These are phyloP conservation scores for Lagria hirta DNA, from an alignment of 2,888 invertebrate genomes.

Conservation along the genomic window DNA sequence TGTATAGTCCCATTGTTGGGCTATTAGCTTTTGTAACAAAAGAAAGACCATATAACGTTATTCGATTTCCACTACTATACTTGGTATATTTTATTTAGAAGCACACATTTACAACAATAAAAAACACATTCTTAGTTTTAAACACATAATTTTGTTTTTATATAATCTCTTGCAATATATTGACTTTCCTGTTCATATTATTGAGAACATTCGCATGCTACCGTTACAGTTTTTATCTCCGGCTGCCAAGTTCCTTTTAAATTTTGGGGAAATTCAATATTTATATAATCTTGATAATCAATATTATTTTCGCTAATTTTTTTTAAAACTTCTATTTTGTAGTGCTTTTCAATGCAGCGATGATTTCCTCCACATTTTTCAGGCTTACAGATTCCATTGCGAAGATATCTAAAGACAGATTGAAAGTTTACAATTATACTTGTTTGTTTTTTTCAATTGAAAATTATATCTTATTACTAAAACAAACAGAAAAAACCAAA, in stretches of 20 bases:
- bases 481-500: too few relatives aligned
- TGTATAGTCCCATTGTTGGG: neutral
- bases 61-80: too few relatives aligned
- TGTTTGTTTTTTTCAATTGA: neutral
- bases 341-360: slow-evolving; percentile 43
- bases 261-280: slow-evolving; percentile 40
- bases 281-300: slow-evolving; percentile 28
- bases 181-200: too few relatives aligned
- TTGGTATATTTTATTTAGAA: too few relatives aligned
- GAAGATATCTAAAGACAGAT: slow-evolving; percentile 41
- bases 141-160: too few relatives aligned
- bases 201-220: slow-evolving; percentile 50
- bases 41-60: too few relatives aligned
- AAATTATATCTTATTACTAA: too few relatives aligned
- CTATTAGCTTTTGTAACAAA: too few relatives aligned
- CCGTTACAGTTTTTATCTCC: slow-evolving; percentile 44
- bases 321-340: slow-evolving; percentile 48
- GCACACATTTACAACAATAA: too few relatives aligned
- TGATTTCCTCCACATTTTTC: slow-evolving; percentile 41
- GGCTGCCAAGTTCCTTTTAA: slow-evolving; percentile 47
- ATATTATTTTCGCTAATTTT: too few relatives aligned
- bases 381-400: slow-evolving; percentile 44
- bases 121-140: too few relatives aligned
- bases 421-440: slow-evolving; percentile 4
- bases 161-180: too few relatives aligned